Base-by-base conservation (phyloP, 2,113 vertebrate species). In the Cranoglanis bouderius region DNA sequence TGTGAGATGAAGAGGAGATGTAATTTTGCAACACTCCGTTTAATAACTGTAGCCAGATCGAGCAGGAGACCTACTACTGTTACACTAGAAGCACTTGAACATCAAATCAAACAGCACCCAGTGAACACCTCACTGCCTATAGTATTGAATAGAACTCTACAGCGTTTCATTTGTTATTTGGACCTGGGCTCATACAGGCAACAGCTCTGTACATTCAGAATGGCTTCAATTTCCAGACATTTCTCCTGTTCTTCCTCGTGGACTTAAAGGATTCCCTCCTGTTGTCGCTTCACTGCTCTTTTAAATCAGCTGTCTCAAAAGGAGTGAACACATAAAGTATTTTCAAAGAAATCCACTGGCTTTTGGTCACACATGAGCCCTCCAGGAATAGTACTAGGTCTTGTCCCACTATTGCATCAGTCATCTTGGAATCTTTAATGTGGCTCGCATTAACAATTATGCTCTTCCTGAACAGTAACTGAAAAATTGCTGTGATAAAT, bases 361-460 rank as follows among this genome's bases (percentile, higher is more conserved):
- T 35, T 53, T 38, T 57, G 80, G 51, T 82, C 51, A 82, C 80
- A 57, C 26, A 57, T 57, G 32, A 57, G 51, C 80, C 78, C n/a
- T 82, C 80, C 51, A 82, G 80, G 80, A 57, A 82, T 57, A 82
- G 80, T 38, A 26, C 14, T 19, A 12, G 80, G 80, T 82, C n/a
- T 82, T 82, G 80, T 82, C n/a, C 51, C 51, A 35, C 16, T 9
- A 38, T 82, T 82, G 51, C 80, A 2, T 82, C 80, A 82, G 51
- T 57, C 55, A 43, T 83, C 35, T 40, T 61, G 55, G 55, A 83
- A 61, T 40, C 35, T 43, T 40, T 61, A 40, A 35, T 82, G 51
- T 24, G 81, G 35, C 35, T 61, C 0, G 55, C n/a, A 81, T 81
- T 81, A 53, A 53, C 49, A 51, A n/a, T 29, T 49, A 19, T 16